phyloP scores from a whole-genome alignment of 1,140 invertebrate genomes.

The Linepithema humile region DNA sequence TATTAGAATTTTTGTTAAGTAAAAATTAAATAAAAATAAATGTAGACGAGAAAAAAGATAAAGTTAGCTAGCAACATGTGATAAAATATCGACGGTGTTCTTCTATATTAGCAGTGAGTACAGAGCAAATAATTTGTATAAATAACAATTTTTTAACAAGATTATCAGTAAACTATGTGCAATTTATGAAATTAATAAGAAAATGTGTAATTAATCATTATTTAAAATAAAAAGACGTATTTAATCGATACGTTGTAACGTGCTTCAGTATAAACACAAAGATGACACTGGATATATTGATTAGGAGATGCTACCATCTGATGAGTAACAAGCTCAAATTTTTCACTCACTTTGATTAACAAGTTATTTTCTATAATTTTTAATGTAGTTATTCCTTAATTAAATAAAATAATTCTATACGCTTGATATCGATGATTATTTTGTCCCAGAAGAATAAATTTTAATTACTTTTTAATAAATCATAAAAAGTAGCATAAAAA shows the following conservation, averaged over 20 bases:
- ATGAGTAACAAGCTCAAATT: background rate
- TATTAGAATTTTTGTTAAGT: background rate
- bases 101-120: background rate
- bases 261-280: background rate
- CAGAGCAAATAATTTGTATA: background rate
- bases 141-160: background rate
- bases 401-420: too few relatives aligned
- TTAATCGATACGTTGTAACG: background rate
- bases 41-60: background rate
- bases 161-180: background rate
- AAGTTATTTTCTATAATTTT: background rate
- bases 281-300: constrained; percentile 13
- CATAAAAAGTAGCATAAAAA: background rate
- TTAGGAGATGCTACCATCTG: constrained; percentile 18
- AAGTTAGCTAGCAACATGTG: background rate
- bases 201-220: background rate
- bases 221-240: background rate
- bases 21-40: background rate
- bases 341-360: background rate
- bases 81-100: background rate
- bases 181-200: background rate
- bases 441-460: background rate
- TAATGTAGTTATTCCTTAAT: too few relatives aligned
- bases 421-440: too few relatives aligned
- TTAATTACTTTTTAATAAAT: background rate